Base-by-base conservation (phyloP, 1,140 invertebrate species). In the Aphidius gifuensis region DNA sequence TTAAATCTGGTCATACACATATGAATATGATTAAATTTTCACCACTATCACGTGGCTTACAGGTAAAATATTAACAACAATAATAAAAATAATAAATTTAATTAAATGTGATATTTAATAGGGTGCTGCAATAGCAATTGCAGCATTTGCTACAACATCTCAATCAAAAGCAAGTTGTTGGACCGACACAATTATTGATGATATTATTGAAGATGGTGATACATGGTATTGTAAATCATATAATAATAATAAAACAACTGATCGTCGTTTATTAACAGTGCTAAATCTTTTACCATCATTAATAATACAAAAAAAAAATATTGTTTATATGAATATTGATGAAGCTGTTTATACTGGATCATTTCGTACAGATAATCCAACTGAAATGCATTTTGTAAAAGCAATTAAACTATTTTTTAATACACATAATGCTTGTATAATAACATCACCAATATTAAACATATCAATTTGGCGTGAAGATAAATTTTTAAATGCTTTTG, bases 191-290 rank as follows among this genome's bases (percentile, higher is more conserved):
- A 56, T 73, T 5, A 77, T 81, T 8, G 76, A 81, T 68, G 76
- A 76, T 59, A 70, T 80, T 1, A 44, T 80, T 9, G 72, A 74
- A 23, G 80, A 81, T 48, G 80, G 79, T 5, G 73, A 81, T 32
- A 71, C 55, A 2, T 80, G 76, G 53, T 80, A 73, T 23, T 70
- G 62, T 3, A 67, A 77, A 5, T 81, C 80, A 0, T 80, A 75
- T 55, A 32, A 32, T 32, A 32, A 65, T 5, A 69, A 74, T 9
- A 53, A 64, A n/a, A 73, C 65, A 2, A 59, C 68, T 5, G 71
- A 78, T 60, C 68, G 74, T 1, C 63, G 69, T 5, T 61, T 59
- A 3, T 43, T 72, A 5, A 70, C 69, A 0, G 64, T 78, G 6
- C 64, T 68, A 3, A 71, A 79, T 49, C 58, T 78, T 6, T 71